phyloP scores from a whole-genome alignment of 2,888 invertebrate species.

The Diarsia mendica region DNA sequence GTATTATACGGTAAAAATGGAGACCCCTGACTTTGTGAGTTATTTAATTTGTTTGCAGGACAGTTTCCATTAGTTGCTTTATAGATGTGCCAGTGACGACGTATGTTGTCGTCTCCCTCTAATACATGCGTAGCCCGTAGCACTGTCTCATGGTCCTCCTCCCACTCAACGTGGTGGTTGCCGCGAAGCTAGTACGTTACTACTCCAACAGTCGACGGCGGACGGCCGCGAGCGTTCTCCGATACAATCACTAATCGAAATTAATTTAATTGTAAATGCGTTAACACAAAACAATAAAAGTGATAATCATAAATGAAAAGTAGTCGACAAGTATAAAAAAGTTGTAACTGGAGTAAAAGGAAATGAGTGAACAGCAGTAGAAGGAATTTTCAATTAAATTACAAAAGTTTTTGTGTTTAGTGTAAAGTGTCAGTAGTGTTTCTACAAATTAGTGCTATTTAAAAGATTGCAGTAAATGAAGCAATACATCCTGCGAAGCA shows the following conservation, averaged over 20 bases:
- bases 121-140: conserved; percentile 71
- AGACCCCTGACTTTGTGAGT: conserved; percentile 68
- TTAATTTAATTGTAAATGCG: conserved; percentile 71
- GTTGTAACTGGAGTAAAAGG: conserved; percentile 44
- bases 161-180: conserved; percentile 82
- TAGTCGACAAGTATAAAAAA: conserved; percentile 47
- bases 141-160: conserved; percentile 80
- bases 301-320: conserved; percentile 70
- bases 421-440: conserved; percentile 83
- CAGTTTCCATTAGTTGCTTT: conserved; percentile 84
- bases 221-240: conserved; percentile 83
- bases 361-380: conserved; percentile 54
- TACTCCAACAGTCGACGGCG: conserved; percentile 84
- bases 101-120: conserved; percentile 76
- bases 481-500: conserved; percentile 72
- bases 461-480: conserved; percentile 78
- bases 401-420: conserved; percentile 83
- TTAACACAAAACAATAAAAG: conserved; percentile 70
- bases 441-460: conserved; percentile 77
- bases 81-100: conserved; percentile 81
- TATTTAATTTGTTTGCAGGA: conserved; percentile 76
- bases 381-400: conserved; percentile 59
- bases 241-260: conserved; percentile 69
- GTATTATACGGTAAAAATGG: conserved; percentile 81
- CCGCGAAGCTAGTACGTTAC: conserved; percentile 81